phyloP scores from a whole-genome alignment of 1,140 invertebrate genomes.

The Phymorhynchus buccinoides region DNA sequence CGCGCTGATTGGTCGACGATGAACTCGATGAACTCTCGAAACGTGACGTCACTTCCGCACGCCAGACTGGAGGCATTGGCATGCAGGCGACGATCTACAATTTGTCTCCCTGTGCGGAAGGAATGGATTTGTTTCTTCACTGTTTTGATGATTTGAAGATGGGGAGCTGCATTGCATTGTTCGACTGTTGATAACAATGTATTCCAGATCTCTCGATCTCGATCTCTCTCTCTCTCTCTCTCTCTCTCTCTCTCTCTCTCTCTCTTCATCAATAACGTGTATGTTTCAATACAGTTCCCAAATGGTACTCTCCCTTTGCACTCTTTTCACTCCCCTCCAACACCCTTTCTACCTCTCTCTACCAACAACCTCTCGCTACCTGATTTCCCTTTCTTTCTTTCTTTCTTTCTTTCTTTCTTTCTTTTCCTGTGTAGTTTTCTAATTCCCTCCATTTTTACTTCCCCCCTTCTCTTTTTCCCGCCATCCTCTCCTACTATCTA shows the following conservation, averaged over 20 bases:
- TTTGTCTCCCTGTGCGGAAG: constrained; percentile 30
- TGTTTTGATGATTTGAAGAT: too few species aligned
- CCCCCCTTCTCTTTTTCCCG: neutral
- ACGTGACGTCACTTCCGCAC: constrained; percentile 36
- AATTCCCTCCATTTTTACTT: neutral
- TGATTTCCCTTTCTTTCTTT: neutral
- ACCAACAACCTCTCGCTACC: neutral
- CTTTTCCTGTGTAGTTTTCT: too few species aligned
- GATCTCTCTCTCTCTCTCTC: constrained; percentile 19
- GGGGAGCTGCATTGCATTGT: neutral
- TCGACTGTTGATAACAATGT: neutral
- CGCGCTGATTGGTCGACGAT: neutral
- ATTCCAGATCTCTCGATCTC: neutral
- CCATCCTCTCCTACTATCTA: neutral
- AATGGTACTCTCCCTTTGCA: neutral
- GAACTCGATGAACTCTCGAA: constrained; percentile 29
- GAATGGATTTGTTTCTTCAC: neutral
- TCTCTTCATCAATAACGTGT: neutral
- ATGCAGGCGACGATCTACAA: neutral
- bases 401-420: neutral
- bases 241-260: constrained; percentile 20
- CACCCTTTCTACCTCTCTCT: neutral
- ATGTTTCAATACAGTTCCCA: too few species aligned
- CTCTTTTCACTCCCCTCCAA: neutral
- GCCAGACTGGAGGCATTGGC: neutral